A percentile compares a stretch with the other conserved stretches of the same genome.
Evolutionary conservation across 2,888 invertebrate species (phyloP).

Genomic region (Pecten maximus): DNA sequence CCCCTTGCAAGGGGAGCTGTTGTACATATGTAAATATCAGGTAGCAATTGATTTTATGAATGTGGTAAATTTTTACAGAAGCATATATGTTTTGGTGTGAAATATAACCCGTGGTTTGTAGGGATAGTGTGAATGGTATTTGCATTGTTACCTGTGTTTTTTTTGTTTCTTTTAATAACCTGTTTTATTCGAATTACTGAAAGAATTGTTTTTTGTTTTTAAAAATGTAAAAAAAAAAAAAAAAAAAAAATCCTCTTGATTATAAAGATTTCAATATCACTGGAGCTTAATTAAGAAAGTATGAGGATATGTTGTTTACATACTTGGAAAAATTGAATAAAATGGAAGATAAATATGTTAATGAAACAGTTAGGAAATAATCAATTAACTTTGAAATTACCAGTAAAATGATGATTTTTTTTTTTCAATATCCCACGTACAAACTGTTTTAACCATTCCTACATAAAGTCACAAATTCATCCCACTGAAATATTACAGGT

Average conservation of each 20-base stretch:
- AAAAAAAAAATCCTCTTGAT: too few species aligned
- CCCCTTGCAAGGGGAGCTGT: neutral
- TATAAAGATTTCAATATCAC: too few species aligned
- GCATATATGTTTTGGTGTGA: neutral
- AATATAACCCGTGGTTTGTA: neutral
- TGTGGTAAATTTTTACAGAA: conserved; percentile 5
- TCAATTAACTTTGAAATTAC: too few species aligned
- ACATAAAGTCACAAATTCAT: neutral
- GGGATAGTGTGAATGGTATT: neutral
- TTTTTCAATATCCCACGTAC: neutral
- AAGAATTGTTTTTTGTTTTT: neutral
- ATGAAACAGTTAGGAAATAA: too few species aligned
- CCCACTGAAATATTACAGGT: neutral
- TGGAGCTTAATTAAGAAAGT: too few species aligned
- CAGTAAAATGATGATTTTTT: too few species aligned
- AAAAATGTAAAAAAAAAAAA: too few species aligned
- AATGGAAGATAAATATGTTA: neutral
- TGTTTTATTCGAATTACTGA: neutral
- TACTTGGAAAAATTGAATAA: too few species aligned
- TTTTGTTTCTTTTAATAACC: neutral
- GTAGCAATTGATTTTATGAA: neutral
- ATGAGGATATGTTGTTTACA: too few species aligned
- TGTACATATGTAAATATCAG: conserved; percentile 1
- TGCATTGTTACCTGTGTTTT: neutral
- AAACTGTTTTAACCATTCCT: neutral